Percentiles rank a stretch among this genome's conserved stretches.
These are phyloP conservation scores for Dryadula phaetusa DNA, from an alignment of 2,888 invertebrate genomes.

Conservation along the genomic window DNA sequence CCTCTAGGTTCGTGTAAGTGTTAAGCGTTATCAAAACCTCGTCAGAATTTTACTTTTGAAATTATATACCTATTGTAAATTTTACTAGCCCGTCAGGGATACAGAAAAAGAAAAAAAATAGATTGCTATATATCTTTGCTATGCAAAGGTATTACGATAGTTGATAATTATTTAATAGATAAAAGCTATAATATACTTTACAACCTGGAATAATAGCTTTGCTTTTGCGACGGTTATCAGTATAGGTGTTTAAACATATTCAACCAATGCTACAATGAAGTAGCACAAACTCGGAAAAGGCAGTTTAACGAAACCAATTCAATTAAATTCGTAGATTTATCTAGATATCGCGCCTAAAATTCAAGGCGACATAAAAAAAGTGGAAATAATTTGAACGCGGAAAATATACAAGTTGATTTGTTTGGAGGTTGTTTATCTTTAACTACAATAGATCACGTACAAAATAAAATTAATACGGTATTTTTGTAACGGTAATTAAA, in stretches of 20 bases:
- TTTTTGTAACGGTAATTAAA: constrained; percentile 28
- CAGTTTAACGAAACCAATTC: not conserved
- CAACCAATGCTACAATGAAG: not conserved
- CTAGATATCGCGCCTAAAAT: constrained; percentile 2
- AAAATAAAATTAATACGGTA: constrained; percentile 12
- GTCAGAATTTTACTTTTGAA: too few species aligned
- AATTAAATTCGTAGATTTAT: constrained; percentile 1
- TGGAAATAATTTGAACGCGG: constrained; percentile 28
- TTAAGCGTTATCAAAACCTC: too few species aligned
- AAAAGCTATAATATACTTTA: not conserved
- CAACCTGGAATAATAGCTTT: not conserved
- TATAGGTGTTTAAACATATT: not conserved
- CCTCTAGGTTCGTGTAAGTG: too few species aligned
- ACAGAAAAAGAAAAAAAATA: too few species aligned
- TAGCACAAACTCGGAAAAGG: not conserved
- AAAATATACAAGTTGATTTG: constrained; percentile 43
- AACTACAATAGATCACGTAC: constrained; percentile 32
- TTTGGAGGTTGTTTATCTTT: constrained; percentile 22
- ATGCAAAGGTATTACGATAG: not conserved
- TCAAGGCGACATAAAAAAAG: constrained; percentile 34
- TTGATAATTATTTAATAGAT: not conserved
- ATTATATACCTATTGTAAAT: too few species aligned
- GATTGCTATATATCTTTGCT: too few species aligned
- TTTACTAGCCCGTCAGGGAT: too few species aligned
- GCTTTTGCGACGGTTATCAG: not conserved